Evolutionary conservation across 2,113 vertebrate genomes (phyloP), one percentile per base, ranked within the genome.

Genomic region (Pao palembangensis): DNA sequence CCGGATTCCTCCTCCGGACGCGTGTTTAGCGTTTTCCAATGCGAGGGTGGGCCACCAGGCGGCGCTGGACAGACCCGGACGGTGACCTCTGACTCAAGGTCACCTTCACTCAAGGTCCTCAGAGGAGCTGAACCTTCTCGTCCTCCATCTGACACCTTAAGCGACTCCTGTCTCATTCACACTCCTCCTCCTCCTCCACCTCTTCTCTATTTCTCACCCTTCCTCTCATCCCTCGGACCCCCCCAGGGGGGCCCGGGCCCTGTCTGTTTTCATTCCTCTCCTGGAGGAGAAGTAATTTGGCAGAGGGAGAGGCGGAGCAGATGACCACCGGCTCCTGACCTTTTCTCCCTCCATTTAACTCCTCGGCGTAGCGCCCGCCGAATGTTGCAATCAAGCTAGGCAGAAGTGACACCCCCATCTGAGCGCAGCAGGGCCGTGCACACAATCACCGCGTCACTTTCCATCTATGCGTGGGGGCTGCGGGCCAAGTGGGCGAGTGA

Each of bases 321-420:
- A 90, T 89, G 89, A 87, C 91, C 89, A 90, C 75, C 86, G 79
- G 85, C 90, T 85, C 34, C 88, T 89, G 90, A 94, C 90, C 93
- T 93, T 93, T 93, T 92, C 94, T 93, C 81, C 92, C 92, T 87
- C 92, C 71, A 90, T 94, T 93, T 92, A 86, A 73, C 77, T 92
- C 75, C 85, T 65, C 73, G 56, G 62, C 81, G 61, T 77, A 17
- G 74, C 48, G 15, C 69, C 75, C 78, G 70, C 71, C 63, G 78
- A 90, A 89, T 90, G 61, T 89, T 85, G 89, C 91, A 90, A 83
- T 92, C 90, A 89, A 72, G 13, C 87, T 83, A 81, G 74, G 83
- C 54, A 88, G 85, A 83, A 82, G 87, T 86, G 92, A 93, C 91
- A 93, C 86, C 84, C 90, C 88, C 90, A 91, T 93, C 91, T 87